Percentiles rank a stretch among this genome's conserved stretches.
Conservation (phyloP, 2,888 invertebrate genomes). For the Sinhomidia bicolor region DNA sequence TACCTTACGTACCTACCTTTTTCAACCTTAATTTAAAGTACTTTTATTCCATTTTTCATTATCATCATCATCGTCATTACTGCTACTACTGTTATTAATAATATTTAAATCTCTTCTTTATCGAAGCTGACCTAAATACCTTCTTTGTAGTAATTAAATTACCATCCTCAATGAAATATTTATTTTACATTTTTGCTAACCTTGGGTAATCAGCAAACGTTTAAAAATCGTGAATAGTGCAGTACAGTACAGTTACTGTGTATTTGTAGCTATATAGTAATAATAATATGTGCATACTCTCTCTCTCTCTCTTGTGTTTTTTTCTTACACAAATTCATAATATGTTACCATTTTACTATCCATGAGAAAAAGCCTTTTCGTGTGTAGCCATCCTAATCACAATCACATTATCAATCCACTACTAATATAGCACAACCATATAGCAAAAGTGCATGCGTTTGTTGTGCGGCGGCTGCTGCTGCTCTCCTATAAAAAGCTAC, state of each 20-base stretch:
- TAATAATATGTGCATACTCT: not conserved
- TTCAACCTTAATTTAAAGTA: too few relatives aligned
- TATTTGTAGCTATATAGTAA: not conserved
- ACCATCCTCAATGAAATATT: not conserved
- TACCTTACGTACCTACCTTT: too few relatives aligned
- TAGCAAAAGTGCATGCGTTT: too few relatives aligned
- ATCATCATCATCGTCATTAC: too few relatives aligned
- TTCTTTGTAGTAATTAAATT: not conserved
- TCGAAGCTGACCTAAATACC: not conserved
- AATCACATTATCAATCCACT: not conserved
- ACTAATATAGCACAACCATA: too few relatives aligned
- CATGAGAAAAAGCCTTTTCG: conserved; percentile 23
- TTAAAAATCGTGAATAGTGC: not conserved
- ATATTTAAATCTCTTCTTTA: too few relatives aligned
- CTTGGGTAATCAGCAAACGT: not conserved
- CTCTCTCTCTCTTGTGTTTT: too few relatives aligned
- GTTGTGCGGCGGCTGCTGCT: not conserved
- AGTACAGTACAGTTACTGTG: not conserved
- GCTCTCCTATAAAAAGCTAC: not conserved
- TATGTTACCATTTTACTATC: not conserved
- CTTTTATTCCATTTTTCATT: too few relatives aligned
- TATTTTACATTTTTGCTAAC: conserved; percentile 1
- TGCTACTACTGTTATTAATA: too few relatives aligned
- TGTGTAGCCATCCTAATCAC: not conserved
- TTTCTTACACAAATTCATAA: not conserved